A percentile compares a stretch with the other conserved stretches of the same genome.
Evolutionary conservation across 2,888 invertebrate genomes (phyloP).

Genomic region (Syrista parreyssii): DNA sequence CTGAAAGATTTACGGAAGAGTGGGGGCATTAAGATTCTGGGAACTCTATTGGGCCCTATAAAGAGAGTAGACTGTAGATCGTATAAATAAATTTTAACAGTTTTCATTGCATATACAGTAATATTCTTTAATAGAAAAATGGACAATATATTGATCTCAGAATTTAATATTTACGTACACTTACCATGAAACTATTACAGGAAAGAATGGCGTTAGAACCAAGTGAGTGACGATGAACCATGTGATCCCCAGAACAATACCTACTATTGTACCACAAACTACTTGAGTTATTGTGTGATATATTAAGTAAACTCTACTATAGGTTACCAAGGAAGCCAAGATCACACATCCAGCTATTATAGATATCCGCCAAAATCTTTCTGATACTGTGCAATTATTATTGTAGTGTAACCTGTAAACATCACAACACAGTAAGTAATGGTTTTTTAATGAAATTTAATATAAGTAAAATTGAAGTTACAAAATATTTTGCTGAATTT

Average conservation of each 20-base stretch:
- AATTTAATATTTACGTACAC: conserved; percentile 53
- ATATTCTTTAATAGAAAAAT: not conserved
- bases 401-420: conserved; percentile 81
- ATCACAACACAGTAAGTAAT: conserved; percentile 1
- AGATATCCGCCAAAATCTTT: conserved; percentile 78
- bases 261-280: conserved; percentile 80
- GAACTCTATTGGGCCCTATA: too few relatives aligned
- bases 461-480: conserved; percentile 3
- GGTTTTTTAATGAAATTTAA: conserved; percentile 2
- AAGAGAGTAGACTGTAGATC: too few relatives aligned
- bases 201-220: conserved; percentile 86
- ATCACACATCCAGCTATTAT: conserved; percentile 73
- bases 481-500: conserved; percentile 16
- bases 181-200: conserved; percentile 87
- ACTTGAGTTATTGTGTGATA: conserved; percentile 90
- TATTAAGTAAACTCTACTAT: conserved; percentile 84
- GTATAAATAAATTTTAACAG: too few relatives aligned
- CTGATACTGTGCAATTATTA: conserved; percentile 82
- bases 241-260: conserved; percentile 77
- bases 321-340: conserved; percentile 73
- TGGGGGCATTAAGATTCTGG: too few relatives aligned
- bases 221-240: conserved; percentile 88
- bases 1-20: too few relatives aligned
- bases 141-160: not conserved
- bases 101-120: not conserved